Percentiles rank a stretch among this genome's conserved stretches.
Conservation (phyloP, 2,113 vertebrate species). For the Pygoscelis adeliae region DNA sequence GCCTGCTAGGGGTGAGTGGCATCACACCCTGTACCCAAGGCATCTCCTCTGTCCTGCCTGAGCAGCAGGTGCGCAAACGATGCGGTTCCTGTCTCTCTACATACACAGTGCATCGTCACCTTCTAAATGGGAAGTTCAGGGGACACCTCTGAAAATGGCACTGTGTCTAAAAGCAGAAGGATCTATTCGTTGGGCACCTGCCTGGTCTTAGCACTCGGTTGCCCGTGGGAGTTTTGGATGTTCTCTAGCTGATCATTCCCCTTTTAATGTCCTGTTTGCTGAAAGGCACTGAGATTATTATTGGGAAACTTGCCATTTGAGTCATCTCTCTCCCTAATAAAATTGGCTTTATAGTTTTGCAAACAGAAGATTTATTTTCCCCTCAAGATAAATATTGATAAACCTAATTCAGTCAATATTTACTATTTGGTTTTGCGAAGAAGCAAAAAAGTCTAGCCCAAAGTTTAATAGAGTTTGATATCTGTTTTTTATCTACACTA, state of each 20-base stretch:
- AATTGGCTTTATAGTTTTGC: background rate
- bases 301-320: constrained; percentile 9
- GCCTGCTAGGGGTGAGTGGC: background rate
- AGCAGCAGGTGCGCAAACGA: background rate
- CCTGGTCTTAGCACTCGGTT: background rate
- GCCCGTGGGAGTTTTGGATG: background rate
- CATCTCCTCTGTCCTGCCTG: background rate
- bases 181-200: background rate
- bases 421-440: background rate
- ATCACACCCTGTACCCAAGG: background rate
- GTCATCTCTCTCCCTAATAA: background rate
- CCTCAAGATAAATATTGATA: constrained; percentile 41
- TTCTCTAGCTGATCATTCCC: background rate
- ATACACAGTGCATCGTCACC: too few relatives aligned
- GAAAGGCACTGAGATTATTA: background rate
- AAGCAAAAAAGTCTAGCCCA: background rate
- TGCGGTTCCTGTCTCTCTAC: background rate
- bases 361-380: constrained; percentile 36
- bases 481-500: background rate
- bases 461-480: constrained; percentile 13
- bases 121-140: background rate
- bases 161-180: background rate
- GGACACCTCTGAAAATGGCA: background rate
- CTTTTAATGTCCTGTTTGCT: background rate
- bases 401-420: constrained; percentile 46